Percentiles rank a stretch among this genome's conserved stretches.
These are phyloP conservation scores for Naso thynnoides DNA, from an alignment of 2,797 vertebrate species.

Conservation along the genomic window DNA sequence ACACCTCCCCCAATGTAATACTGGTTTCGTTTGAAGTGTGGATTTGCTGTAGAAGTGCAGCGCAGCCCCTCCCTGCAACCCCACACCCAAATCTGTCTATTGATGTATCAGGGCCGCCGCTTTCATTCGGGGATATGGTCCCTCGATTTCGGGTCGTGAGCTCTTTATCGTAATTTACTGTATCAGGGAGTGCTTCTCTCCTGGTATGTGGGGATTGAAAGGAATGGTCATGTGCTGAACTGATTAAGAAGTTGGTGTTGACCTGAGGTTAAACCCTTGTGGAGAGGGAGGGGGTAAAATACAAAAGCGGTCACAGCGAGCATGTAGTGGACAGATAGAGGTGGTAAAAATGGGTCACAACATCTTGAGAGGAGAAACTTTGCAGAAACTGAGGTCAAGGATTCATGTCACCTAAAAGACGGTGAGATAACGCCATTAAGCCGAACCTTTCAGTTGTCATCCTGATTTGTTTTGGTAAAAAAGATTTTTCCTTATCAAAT, in stretches of 20 bases:
- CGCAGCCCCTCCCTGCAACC: constrained; percentile 42
- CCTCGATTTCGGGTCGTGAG: constrained; percentile 72
- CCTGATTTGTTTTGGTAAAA: constrained; percentile 60
- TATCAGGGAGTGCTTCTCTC: constrained; percentile 82
- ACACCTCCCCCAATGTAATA: constrained; percentile 55
- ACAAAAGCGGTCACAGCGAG: constrained; percentile 57
- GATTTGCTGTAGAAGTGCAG: constrained; percentile 80
- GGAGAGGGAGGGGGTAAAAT: constrained; percentile 34
- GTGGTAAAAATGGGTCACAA: constrained; percentile 70
- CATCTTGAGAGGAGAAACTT: constrained; percentile 59
- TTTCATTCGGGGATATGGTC: constrained; percentile 71
- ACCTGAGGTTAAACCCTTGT: constrained; percentile 81
- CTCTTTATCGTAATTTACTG: constrained; percentile 83
- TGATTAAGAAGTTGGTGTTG: constrained; percentile 81
- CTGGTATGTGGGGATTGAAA: constrained; percentile 81
- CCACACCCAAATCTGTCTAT: constrained; percentile 77
- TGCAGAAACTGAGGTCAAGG: constrained; percentile 50
- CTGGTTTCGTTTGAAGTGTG: constrained; percentile 79
- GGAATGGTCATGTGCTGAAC: constrained; percentile 81
- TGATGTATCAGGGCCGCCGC: constrained; percentile 75
- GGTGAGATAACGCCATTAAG: constrained; percentile 53
- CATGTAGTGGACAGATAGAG: constrained; percentile 35
- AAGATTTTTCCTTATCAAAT: constrained; percentile 70
- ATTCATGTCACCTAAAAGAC: constrained; percentile 22
- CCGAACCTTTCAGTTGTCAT: constrained; percentile 55